Conservation (phyloP, 2,113 vertebrate genomes). For the Sturnira hondurensis region DNA sequence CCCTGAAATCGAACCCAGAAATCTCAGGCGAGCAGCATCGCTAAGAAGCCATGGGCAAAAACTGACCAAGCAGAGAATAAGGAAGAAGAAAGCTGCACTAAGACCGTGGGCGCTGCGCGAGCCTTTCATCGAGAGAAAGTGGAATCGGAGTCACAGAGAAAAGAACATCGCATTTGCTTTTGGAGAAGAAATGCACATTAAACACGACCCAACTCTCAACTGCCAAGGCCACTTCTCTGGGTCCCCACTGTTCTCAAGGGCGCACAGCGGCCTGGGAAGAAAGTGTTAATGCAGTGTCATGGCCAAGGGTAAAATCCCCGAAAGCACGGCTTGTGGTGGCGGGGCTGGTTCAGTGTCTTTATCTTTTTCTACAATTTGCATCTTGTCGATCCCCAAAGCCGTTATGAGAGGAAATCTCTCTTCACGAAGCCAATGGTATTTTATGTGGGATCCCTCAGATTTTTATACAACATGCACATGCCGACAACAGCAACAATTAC, state of each 20-base stretch:
- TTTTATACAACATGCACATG: background rate
- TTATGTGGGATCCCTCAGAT: background rate
- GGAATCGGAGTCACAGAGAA: no score
- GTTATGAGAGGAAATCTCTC: background rate
- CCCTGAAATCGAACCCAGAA: conserved; percentile 16
- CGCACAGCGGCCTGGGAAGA: background rate
- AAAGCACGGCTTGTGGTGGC: background rate
- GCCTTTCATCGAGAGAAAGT: background rate
- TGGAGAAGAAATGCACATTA: background rate
- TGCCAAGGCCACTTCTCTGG: background rate
- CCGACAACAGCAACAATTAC: background rate
- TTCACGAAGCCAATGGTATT: background rate
- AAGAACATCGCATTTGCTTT: background rate
- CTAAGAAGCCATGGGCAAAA: background rate
- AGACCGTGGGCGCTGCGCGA: rapidly evolving
- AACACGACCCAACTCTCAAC: background rate
- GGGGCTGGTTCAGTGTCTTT: background rate
- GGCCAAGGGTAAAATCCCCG: background rate
- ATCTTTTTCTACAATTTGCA: background rate
- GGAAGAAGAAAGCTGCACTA: background rate
- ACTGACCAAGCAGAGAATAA: background rate
- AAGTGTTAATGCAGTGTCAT: background rate
- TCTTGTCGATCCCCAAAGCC: background rate
- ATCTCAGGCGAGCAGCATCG: background rate
- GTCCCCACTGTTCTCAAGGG: background rate